Evolutionary conservation across 2,113 vertebrate species (phyloP), one percentile per base, ranked within the genome.

Genomic region (Tachysurus fulvidraco): DNA sequence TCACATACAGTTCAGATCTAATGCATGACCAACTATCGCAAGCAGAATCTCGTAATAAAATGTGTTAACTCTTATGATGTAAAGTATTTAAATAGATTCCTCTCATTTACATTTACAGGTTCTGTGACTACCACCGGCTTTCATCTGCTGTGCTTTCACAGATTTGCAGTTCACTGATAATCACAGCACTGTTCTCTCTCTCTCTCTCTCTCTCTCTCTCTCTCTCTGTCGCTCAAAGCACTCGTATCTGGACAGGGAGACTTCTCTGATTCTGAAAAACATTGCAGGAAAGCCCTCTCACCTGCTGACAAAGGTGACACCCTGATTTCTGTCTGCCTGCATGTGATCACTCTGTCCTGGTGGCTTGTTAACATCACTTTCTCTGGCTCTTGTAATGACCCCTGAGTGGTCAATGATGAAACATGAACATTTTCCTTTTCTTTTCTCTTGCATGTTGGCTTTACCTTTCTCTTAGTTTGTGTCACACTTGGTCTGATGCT

Each of bases 231-330:
- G 91, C 88, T 87, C 86, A 88, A 98, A 99, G 98, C 98, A 99
- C 95, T 98, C 98, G 94, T 99, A 99, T 97, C 96, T 99, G 98
- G 98, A 99, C 98, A 99, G 96, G 95, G 98, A 99, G 97, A 99
- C 98, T 91, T 99, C 98, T 96, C 96, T 98, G 90, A 98, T 99
- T 97, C 96, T 99, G 96, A 96, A 96, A 98, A 99, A 97, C 97
- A 99, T 99, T 95, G 98, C 98, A 95, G 98, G 98, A 93, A 99
- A 99, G 91, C 98, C 98, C 93, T 96, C 97, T 94, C 97, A 99
- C 95, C 97, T 99, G 96, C 97, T 99, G 97, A 99, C 98, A 93
- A 98, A 99, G 98, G 98, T 99, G 98, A 99, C 92, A 71, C 92
- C 88, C 77, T 91, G 92, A 79, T 84, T 85, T 87, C 89, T 57